These are phyloP conservation scores for Thinocorus orbignyianus DNA, from an alignment of 2,113 vertebrate genomes.

Conservation along the genomic window DNA sequence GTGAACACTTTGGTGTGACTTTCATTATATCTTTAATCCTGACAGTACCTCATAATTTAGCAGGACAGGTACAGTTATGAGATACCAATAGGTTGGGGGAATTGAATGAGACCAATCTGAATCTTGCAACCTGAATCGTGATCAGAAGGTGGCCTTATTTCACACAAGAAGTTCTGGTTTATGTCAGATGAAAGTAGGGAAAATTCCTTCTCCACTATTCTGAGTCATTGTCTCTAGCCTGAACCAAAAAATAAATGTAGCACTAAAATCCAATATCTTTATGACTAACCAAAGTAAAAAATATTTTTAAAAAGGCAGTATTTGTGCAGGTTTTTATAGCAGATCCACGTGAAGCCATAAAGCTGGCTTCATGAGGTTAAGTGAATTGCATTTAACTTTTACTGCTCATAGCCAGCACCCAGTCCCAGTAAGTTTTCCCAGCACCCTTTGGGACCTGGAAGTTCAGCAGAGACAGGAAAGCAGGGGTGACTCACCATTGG, in stretches of 20 bases:
- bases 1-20: not conserved
- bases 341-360: not conserved
- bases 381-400: not conserved
- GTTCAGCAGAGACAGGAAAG: fast-evolving
- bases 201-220: not conserved
- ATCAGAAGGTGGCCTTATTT: not conserved
- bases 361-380: not conserved
- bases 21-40: not conserved
- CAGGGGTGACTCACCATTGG: not conserved
- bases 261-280: not conserved
- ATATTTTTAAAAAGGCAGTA: not conserved
- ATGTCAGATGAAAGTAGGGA: not conserved
- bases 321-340: not conserved
- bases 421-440: not conserved
- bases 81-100: not conserved
- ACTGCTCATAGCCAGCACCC: not conserved
- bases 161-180: not conserved
- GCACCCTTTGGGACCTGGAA: not conserved
- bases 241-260: not conserved
- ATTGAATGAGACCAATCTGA: not conserved
- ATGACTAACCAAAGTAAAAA: not conserved
- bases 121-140: not conserved
- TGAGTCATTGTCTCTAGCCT: not conserved
- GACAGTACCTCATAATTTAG: not conserved
- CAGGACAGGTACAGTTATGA: not conserved